Base-by-base conservation (phyloP, 2,888 invertebrate genomes). In the Diachrysia chrysitis region DNA sequence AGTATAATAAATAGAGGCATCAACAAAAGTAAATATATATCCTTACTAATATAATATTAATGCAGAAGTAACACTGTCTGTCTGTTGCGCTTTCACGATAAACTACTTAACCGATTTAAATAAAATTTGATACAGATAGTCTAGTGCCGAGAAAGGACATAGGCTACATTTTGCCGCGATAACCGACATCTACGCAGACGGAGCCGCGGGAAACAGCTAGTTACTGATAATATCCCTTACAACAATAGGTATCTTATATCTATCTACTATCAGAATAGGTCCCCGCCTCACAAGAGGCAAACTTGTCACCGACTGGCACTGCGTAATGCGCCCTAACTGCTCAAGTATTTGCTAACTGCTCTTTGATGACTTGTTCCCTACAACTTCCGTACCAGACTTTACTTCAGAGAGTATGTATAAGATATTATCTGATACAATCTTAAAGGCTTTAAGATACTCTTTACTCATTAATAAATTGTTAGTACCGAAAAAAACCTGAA, bases 291-390 rank as follows among this genome's bases (percentile, higher is more conserved):
- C 67, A 80, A 81, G 80, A 76, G 82, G 51, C 76, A 66, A 86
- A 83, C 82, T 85, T 86, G 68, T 53, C 57, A 64, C 67, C 64
- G 63, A 73, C 67, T 70, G 72, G 66, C 71, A 57, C 81, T 82
- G 79, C 80, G 65, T 70, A 83, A 85, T 85, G 82, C 82, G 83
- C 82, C 81, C 83, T 84, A 88, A 90, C 89, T 87, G 88, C 87
- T 83, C 83, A 89, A 91, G 87, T 90, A 90, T 90, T 88, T 79
- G 81, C 88, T 86, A 91, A 90, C 88, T 90, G 86, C 86, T 86
- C 82, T 89, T 89, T 90, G 85, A 89, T 85, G 88, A 88, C 85
- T 89, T 87, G 85, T 83, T 82, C 78, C 81, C 69, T 57, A 68
- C 63, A 72, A 73, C 73, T 78, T 81, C 69, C 58, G 23, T 25